Base-by-base conservation (phyloP, 2,113 vertebrate genomes). In the Dendropsophus ebraccatus region DNA sequence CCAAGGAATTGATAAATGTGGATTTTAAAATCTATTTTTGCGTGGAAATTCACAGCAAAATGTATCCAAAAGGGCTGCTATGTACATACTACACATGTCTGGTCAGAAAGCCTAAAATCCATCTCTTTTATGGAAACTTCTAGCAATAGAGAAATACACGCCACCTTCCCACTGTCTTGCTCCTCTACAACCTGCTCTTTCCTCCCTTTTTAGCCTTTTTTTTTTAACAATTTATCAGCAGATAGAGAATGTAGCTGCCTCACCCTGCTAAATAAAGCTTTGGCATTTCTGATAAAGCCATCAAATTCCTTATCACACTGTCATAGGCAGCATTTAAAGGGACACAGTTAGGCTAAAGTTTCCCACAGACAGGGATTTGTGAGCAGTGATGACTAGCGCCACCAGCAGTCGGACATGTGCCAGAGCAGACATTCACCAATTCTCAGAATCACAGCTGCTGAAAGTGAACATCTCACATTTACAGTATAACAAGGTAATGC, bases 241-340 rank as follows among this genome's bases (percentile, higher is more conserved):
- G 95, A 94, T 96, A 96, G 94, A 92, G 93, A 95, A 95, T 94
- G 93, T 92, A 92, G 90, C 96, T 93, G 95, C 96, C 96, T 97
- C 96, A 94, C 95, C 96, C 96, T 94, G 96, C 97, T 97, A 97
- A 97, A 97, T 98, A 96, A 98, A 97, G 97, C 96, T 93, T 92
- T 93, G 96, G 96, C 96, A 98, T 98, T 98, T 98, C 96, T 99
- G 98, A 99, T 99, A 99, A 98, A 98, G 97, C 95, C 96, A 97
- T 97, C 96, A 97, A 97, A 99, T 99, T 98, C 97, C 97, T 98
- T 98, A 98, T 99, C 97, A 92, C 56, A 86, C 93, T 94, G 95
- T 93, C 94, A 95, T 89, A 93, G 94, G 94, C 94, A 95, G 94
- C 95, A 94, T 97, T 97, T 97, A 96, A 96, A 97, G 96, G 93